Evolutionary conservation across 2,888 invertebrate genomes (phyloP), one percentile per base, ranked within the genome.

Genomic region (Yponomeuta malinellus): DNA sequence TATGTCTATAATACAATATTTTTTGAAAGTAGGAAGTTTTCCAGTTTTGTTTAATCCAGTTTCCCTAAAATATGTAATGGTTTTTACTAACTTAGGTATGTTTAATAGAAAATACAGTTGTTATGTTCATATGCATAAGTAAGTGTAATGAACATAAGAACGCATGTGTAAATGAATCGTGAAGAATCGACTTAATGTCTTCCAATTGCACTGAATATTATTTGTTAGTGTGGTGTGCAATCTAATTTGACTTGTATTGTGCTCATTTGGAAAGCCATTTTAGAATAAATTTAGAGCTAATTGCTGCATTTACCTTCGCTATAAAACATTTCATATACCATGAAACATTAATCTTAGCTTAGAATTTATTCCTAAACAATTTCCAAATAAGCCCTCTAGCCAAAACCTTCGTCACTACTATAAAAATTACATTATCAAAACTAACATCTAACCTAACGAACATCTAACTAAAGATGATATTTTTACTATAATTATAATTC

Each of bases 401-500:
- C 52, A 59, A 59, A 15, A 15, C 52, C 52, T 59, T 15, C 12
- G 15, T 59, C 52, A 59, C 2, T 15, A 59, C 12, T 59, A 6
- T 59, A 59, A 59, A 8, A 12, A 15, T 59, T 2, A 59, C 52
- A 43, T 43, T 15, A 59, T 59, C 52, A 59, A 59, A 59, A 15
- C 52, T 59, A 59, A 15, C 52, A 59, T 59, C 52, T 59, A 59
- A 59, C 52, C 1, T 59, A 15, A 3, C 52, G 12, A 15, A 59
- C 15, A 59, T 15, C 52, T 59, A 1, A 59, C 52, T 43, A 59
- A 59, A 59, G 52, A 59, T 90, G 90, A 82, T 81, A 85, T 80
- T 83, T 82, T 84, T 85, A 80, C 88, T 84, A 86, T 85, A 81
- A 79, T 83, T 82, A 85, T 88, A 89, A 90, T 90, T 87, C 43